Evolutionary conservation across 2,113 vertebrate species (phyloP).

Genomic region (Paedocypris sp.): DNA sequence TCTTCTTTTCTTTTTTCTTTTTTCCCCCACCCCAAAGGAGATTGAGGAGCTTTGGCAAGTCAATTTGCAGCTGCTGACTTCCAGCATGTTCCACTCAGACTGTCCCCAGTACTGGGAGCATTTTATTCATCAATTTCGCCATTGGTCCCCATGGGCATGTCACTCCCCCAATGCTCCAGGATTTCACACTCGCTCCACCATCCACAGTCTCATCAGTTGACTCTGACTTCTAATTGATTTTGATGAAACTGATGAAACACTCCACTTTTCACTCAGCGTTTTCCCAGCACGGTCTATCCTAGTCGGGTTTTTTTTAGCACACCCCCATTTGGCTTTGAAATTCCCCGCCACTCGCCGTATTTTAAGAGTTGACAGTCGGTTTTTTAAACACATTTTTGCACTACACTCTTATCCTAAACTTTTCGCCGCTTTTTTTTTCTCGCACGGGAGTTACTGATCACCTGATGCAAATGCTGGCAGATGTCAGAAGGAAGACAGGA

Average conservation of each 20-base stretch:
- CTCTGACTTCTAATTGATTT: conserved; percentile 62
- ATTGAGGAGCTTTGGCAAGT: conserved; percentile 46
- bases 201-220: conserved; percentile 50
- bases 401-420: conserved; percentile 55
- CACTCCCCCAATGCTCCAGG: conserved; percentile 45
- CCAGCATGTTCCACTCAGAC: conserved; percentile 55
- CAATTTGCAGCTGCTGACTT: conserved; percentile 52
- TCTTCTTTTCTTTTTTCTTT: conserved; percentile 25
- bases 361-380: conserved; percentile 45
- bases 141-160: conserved; percentile 55
- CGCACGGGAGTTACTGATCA: conserved; percentile 57
- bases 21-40: conserved; percentile 20
- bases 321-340: no score
- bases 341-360: no score
- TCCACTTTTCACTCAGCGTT: no score
- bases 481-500: conserved; percentile 59
- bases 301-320: no score
- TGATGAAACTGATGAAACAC: conserved; percentile 28
- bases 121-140: conserved; percentile 59
- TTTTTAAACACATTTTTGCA: conserved; percentile 44
- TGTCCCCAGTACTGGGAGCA: conserved; percentile 52
- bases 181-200: conserved; percentile 42
- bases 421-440: conserved; percentile 40
- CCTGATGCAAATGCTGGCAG: conserved; percentile 62
- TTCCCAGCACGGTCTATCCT: no score